These are phyloP conservation scores for Oikopleura dioica DNA, from an alignment of 23 tunicate species.

Conservation along the genomic window DNA sequence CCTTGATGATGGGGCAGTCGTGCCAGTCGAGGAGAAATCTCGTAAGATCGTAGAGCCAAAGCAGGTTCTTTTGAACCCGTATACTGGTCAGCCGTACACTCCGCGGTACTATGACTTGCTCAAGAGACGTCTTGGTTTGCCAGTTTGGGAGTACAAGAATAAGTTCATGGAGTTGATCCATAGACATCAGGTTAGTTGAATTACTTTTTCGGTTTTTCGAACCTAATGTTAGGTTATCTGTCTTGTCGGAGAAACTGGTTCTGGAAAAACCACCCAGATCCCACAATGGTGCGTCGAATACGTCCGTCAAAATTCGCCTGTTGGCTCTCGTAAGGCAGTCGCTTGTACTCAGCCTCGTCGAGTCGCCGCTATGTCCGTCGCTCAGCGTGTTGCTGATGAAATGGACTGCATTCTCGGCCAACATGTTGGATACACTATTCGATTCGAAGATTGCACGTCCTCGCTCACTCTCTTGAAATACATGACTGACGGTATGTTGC, in stretches of 20 bases:
- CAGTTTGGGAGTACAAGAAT: slow-evolving; percentile 91
- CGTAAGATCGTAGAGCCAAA: too few species aligned
- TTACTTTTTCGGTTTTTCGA: too few species aligned
- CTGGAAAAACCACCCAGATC: slow-evolving; percentile 90
- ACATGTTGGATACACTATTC: slow-evolving; percentile 80
- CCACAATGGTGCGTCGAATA: slow-evolving; percentile 92
- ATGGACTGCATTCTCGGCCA: slow-evolving; percentile 86
- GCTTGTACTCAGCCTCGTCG: slow-evolving; percentile 95
- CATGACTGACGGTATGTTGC: slow-evolving; percentile 97
- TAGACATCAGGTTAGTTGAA: slow-evolving; percentile 53
- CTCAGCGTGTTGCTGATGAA: slow-evolving; percentile 91
- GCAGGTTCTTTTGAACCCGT: slow-evolving; percentile 35
- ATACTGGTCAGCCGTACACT: slow-evolving; percentile 56
- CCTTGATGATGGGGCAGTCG: too few species aligned
- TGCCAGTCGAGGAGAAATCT: too few species aligned
- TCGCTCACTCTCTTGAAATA: slow-evolving; percentile 47
- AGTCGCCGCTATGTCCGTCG: slow-evolving; percentile 97
- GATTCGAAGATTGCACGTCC: slow-evolving; percentile 79
- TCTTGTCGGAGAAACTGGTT: slow-evolving; percentile 81
- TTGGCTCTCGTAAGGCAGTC: slow-evolving; percentile 31
- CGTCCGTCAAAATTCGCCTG: slow-evolving; percentile 27
- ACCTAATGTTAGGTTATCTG: too few species aligned
- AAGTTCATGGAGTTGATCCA: slow-evolving; percentile 36
- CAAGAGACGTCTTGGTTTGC: slow-evolving; percentile 51
- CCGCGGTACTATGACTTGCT: slow-evolving; percentile 55